A percentile compares a stretch with the other conserved stretches of the same genome.
Conservation (phyloP, 2,113 vertebrate species). For the Malurus cyaneus region DNA sequence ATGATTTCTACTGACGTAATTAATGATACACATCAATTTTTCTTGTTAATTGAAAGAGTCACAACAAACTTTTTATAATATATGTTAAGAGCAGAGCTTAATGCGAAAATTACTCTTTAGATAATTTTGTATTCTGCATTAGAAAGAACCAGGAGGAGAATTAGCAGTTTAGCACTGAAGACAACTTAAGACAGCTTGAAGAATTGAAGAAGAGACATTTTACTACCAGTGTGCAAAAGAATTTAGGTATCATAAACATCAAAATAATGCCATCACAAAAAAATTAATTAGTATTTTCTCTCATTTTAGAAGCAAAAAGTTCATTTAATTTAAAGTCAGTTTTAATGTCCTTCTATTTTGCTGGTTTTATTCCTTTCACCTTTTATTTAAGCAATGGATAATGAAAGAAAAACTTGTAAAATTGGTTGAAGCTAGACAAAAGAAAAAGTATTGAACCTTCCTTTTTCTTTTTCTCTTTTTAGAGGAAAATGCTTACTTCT, state of each 20-base stretch:
- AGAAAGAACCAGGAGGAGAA: background rate
- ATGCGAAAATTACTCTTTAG: slow-evolving; percentile 1
- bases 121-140: background rate
- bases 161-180: background rate
- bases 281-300: background rate
- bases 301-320: background rate
- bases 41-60: slow-evolving; percentile 89
- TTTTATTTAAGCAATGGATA: background rate
- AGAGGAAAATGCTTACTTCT: background rate
- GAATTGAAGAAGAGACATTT: background rate
- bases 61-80: slow-evolving; percentile 68
- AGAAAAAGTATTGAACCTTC: fast-evolving
- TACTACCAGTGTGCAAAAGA: background rate
- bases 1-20: slow-evolving; percentile 95
- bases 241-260: background rate
- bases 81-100: slow-evolving; percentile 49
- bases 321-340: fast-evolving
- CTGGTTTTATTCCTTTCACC: background rate
- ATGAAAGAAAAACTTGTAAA: background rate
- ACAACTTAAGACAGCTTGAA: background rate
- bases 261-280: background rate
- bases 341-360: background rate
- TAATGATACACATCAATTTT: slow-evolving; percentile 97
- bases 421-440: background rate
- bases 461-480: background rate